Base-by-base conservation (phyloP, 2,113 vertebrate genomes). In the Haemorhous mexicanus region DNA sequence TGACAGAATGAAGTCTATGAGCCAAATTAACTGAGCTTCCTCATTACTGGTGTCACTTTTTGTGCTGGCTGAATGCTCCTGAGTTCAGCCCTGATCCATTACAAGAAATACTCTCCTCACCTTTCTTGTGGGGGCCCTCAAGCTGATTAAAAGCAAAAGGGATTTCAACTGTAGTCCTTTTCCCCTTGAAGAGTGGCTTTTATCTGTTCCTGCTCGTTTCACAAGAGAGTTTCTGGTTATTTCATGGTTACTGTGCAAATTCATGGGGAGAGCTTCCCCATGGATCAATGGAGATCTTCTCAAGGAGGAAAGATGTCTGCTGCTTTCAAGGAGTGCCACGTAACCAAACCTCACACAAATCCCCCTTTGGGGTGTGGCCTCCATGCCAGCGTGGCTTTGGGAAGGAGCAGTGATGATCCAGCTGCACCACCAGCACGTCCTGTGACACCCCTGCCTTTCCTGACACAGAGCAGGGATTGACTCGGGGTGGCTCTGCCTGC, bases 1-100 rank as follows among this genome's bases (percentile, higher is more conserved):
- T 96, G 90, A 92, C 86, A 84, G 91, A 89, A 79, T 87, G 86
- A 96, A 92, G 73, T 35, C 47, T 92, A 56, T 56, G 63, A 92
- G 88, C 90, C 92, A 94, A 93, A 95, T 94, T 90, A 95, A 78
- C 88, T 84, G 91, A 79, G 89, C 63, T 87, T 86, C 69, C 77
- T 94, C 91, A 61, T 94, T 95, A 78, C 90, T 73, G 69, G 37
- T 90, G 90, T 89, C 86, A 81, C 70, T 81, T 84, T 73, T 17
- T 49, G 50, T 62, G 43, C 80, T 84, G 80, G 41, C 85, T 93
- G 84, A 91, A 92, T n/a, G 64, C 49, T 95, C 91, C 37, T 61
- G n/a, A 70, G 58, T 84, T 88, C 90, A 90, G 77, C 64, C 62
- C 76, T 64, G 83, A 90, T 87, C 78, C 35, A 23, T 53, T 56